Conservation (phyloP, 1,140 invertebrate genomes). For the Drosophila carrolli region DNA sequence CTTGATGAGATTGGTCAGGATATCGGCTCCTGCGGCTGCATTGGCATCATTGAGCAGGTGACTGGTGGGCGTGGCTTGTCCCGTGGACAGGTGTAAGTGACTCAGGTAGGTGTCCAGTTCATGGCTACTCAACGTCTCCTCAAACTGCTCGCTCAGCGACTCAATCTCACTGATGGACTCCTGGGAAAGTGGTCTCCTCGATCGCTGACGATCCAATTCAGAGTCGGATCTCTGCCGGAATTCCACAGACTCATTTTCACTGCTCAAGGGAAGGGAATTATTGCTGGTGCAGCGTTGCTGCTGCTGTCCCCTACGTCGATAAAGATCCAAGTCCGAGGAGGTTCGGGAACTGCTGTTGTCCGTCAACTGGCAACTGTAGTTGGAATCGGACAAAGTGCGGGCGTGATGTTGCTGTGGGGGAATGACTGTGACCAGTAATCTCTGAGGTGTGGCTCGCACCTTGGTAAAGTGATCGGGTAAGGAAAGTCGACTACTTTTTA, state of each 20-base stretch:
- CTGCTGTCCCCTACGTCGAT: slow-evolving; percentile 68
- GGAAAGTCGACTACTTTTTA: slow-evolving; percentile 78
- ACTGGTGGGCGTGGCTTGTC: slow-evolving; percentile 46
- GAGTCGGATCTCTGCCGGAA: slow-evolving; percentile 85
- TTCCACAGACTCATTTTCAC: slow-evolving; percentile 85
- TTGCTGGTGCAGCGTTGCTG: slow-evolving; percentile 71
- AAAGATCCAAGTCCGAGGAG: slow-evolving; percentile 80
- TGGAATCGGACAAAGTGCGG: slow-evolving; percentile 78
- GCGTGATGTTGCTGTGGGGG: slow-evolving; percentile 72
- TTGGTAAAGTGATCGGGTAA: slow-evolving; percentile 81
- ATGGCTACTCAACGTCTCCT: slow-evolving; percentile 85
- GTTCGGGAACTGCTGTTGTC: slow-evolving; percentile 80
- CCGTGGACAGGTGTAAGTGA: slow-evolving; percentile 85
- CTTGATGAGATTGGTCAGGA: slow-evolving; percentile 76
- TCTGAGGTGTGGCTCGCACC: slow-evolving; percentile 41
- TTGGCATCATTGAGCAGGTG: slow-evolving; percentile 56
- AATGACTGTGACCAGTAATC: slow-evolving; percentile 5
- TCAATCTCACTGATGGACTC: slow-evolving; percentile 88
- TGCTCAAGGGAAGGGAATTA: slow-evolving; percentile 65
- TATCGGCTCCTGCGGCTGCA: slow-evolving; percentile 44
- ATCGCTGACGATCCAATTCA: slow-evolving; percentile 88
- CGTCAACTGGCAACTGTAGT: slow-evolving; percentile 80
- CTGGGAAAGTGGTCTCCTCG: slow-evolving; percentile 90
- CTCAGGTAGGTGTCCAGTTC: slow-evolving; percentile 89
- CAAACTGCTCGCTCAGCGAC: slow-evolving; percentile 86